Conservation (phyloP, 2,888 invertebrate genomes). For the Petrolisthes cinctipes region DNA sequence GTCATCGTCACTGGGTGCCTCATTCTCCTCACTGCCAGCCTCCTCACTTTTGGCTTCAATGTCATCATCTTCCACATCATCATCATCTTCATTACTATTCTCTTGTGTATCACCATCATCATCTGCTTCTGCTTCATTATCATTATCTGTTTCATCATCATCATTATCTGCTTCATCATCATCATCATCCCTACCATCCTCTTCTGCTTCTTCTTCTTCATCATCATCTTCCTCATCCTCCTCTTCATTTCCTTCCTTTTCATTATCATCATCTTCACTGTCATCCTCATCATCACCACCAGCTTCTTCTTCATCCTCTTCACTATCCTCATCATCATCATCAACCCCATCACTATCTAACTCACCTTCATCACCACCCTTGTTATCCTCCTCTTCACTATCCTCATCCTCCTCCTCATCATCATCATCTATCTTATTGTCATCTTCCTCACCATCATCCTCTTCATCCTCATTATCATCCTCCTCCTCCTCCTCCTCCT, state of each 20-base stretch:
- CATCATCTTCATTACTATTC: conserved; percentile 37
- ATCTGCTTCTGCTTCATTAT: conserved; percentile 17
- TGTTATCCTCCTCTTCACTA: background rate
- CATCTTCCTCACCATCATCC: background rate
- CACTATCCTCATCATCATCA: background rate
- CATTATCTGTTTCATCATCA: conserved; percentile 69
- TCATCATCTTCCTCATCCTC: conserved; percentile 69
- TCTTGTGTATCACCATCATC: conserved; percentile 21
- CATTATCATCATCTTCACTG: conserved; percentile 24
- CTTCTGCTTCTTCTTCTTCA: conserved; percentile 73
- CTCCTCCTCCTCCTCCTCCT: conserved; percentile 25
- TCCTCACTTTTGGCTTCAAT: conserved; percentile 54
- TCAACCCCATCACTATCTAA: conserved; percentile 1
- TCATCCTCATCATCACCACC: conserved; percentile 20
- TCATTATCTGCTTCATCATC: conserved; percentile 74
- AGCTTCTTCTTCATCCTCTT: conserved; percentile 2
- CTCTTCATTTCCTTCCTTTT: conserved; percentile 73
- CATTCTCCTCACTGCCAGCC: conserved; percentile 56
- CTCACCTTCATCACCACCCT: background rate
- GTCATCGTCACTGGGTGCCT: conserved; percentile 5
- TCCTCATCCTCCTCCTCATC: conserved; percentile 1
- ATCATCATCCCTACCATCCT: conserved; percentile 72
- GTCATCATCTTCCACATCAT: conserved; percentile 10
- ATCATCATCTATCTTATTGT: background rate
- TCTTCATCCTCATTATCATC: conserved; percentile 13